A percentile compares a stretch with the other conserved stretches of the same genome.
Evolutionary conservation across 2,113 vertebrate genomes (phyloP).

Genomic region (Oreochromis spilurus): DNA sequence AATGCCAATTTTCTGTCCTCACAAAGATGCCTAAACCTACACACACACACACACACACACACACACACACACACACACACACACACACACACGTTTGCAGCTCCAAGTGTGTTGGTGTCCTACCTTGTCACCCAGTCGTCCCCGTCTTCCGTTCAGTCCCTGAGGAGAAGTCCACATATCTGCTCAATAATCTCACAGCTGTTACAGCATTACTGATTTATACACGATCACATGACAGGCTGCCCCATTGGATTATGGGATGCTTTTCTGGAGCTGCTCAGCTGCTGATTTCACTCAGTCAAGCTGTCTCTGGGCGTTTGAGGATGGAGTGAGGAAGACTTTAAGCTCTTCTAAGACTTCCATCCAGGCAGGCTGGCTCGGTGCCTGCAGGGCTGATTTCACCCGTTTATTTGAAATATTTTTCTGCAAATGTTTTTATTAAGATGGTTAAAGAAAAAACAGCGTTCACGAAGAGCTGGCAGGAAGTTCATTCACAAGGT

Average conservation of each 20-base stretch:
- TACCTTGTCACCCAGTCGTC: constrained; percentile 48
- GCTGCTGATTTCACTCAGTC: not conserved
- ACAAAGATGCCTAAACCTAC: not conserved
- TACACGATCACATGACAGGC: not conserved
- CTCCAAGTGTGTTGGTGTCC: not conserved
- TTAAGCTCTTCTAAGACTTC: rapidly evolving
- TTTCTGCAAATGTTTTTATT: not conserved
- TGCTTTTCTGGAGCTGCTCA: not conserved
- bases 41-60: not conserved
- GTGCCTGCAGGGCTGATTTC: not conserved
- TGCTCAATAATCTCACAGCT: not conserved
- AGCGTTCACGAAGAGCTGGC: not conserved
- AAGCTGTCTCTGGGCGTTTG: rapidly evolving
- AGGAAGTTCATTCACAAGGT: not conserved
- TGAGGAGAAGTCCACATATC: not conserved
- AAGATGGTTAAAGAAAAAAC: not conserved
- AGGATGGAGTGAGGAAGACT: not conserved
- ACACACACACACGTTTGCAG: not conserved
- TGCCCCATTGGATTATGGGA: not conserved
- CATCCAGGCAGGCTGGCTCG: rapidly evolving
- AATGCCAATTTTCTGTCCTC: not conserved
- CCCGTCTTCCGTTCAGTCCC: constrained; percentile 63
- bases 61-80: rapidly evolving
- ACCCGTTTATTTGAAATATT: not conserved
- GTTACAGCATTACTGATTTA: not conserved